These are phyloP conservation scores for Sinella curviseta DNA, from an alignment of 1,140 invertebrate species.

Conservation along the genomic window DNA sequence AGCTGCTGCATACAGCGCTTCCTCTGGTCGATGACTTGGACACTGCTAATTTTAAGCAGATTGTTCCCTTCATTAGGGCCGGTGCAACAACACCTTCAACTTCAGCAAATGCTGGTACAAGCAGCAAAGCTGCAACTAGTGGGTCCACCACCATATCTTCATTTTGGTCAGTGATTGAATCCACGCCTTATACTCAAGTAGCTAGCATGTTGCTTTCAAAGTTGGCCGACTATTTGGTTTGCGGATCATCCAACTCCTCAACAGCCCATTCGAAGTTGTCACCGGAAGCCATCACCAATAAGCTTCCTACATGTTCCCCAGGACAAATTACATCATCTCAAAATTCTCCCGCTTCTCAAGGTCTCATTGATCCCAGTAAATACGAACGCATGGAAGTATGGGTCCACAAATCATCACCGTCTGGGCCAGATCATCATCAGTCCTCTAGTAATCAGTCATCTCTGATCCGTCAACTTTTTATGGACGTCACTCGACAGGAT, in stretches of 20 bases:
- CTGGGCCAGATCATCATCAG: neutral
- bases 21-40: slow-evolving; percentile 54
- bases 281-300: neutral
- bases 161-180: neutral
- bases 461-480: neutral
- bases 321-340: neutral
- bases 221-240: slow-evolving; percentile 56
- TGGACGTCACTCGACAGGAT: neutral
- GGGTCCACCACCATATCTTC: neutral
- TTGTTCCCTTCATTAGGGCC: slow-evolving; percentile 50
- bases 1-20: slow-evolving; percentile 55
- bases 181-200: slow-evolving; percentile 45
- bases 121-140: neutral
- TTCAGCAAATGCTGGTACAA: neutral
- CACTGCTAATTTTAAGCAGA: slow-evolving; percentile 47
- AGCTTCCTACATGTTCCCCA: neutral
- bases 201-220: slow-evolving; percentile 55
- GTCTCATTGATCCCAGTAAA: neutral
- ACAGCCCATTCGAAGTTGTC: slow-evolving; percentile 26
- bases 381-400: neutral
- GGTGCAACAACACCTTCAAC: slow-evolving; percentile 51
- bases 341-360: neutral
- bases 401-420: neutral
- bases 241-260: slow-evolving; percentile 54
- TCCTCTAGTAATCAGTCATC: neutral